Evolutionary conservation across 1,140 invertebrate species (phyloP).

Genomic region (Calliopsis andreniformis): DNA sequence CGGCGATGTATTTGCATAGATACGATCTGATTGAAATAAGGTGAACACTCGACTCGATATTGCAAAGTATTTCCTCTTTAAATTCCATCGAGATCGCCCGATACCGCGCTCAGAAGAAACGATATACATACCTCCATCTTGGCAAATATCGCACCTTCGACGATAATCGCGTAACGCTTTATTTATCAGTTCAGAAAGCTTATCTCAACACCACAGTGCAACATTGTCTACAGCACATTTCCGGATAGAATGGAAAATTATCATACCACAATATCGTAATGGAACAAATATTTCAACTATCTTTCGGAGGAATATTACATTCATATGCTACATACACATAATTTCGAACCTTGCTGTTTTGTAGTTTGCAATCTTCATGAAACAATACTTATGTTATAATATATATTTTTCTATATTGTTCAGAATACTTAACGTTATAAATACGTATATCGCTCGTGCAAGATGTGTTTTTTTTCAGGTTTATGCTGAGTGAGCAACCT

Average conservation of each 20-base stretch:
- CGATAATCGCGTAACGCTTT: background rate
- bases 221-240: background rate
- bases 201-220: background rate
- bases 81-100: background rate
- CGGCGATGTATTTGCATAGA: constrained; percentile 54
- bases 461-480: background rate
- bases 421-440: no score
- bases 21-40: constrained; percentile 60
- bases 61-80: constrained; percentile 47
- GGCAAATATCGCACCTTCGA: background rate
- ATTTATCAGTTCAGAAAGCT: background rate
- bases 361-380: no score
- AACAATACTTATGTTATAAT: no score
- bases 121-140: background rate
- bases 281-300: no score
- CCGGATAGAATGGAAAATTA: background rate
- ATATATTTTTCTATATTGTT: no score
- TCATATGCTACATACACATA: no score
- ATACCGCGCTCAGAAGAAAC: constrained; percentile 11
- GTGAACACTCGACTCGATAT: constrained; percentile 48
- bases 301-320: no score
- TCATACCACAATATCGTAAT: no score
- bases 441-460: no score
- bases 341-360: no score
- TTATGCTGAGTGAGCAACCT: background rate